Evolutionary conservation across 2,888 invertebrate species (phyloP).

Genomic region (Lordiphosa fenestrarum): DNA sequence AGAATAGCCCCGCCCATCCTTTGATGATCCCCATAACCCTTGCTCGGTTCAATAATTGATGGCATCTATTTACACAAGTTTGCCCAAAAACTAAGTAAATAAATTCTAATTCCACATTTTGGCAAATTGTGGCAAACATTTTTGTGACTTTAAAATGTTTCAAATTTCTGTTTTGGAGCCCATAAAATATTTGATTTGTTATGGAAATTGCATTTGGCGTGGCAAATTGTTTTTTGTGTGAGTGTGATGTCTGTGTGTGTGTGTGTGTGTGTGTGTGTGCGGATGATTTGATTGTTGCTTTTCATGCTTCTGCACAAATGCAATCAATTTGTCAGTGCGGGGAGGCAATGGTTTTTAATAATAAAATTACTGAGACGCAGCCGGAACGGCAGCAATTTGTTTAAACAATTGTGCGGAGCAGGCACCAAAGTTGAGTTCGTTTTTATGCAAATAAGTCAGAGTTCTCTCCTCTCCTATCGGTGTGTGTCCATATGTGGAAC

Average conservation of each 20-base stretch:
- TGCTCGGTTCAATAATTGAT: too few species aligned
- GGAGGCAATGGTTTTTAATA: conserved; percentile 37
- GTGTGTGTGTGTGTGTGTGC: conserved; percentile 38
- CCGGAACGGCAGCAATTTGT: conserved; percentile 6
- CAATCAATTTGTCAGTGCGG: conserved; percentile 10
- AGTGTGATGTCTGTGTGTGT: conserved; percentile 22
- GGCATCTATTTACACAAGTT: too few species aligned
- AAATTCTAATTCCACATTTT: conserved; percentile 6
- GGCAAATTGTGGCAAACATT: conserved; percentile 18
- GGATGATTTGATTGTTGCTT: conserved; percentile 26
- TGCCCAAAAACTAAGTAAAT: background rate
- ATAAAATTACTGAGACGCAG: conserved; percentile 31
- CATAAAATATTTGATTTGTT: conserved; percentile 72
- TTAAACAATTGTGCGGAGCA: conserved; percentile 22
- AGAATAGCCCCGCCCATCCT: too few species aligned
- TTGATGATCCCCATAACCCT: too few species aligned
- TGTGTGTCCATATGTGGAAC: conserved; percentile 6
- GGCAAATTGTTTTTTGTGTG: conserved; percentile 34
- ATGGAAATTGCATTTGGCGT: conserved; percentile 65
- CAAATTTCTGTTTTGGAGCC: conserved; percentile 34
- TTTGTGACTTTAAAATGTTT: conserved; percentile 15
- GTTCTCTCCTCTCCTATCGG: background rate
- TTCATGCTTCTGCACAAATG: conserved; percentile 27
- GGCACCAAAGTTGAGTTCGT: conserved; percentile 15
- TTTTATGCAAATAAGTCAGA: conserved; percentile 24